A percentile compares a stretch with the other conserved stretches of the same genome.
Evolutionary conservation across 2,797 vertebrate genomes (phyloP).

Genomic region (Chrysolophus pictus): DNA sequence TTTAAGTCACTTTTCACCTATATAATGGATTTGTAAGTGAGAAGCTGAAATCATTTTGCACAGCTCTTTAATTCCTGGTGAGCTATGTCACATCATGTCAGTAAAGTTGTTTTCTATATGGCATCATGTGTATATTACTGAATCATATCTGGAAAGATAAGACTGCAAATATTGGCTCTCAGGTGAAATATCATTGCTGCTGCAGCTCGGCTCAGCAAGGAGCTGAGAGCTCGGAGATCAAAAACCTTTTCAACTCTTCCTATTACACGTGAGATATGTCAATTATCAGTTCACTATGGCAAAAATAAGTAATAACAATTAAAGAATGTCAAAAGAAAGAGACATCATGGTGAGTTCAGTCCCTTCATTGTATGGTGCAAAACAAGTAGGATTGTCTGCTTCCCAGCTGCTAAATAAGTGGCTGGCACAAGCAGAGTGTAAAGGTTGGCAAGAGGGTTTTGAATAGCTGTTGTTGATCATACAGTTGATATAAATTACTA

Average conservation of each 20-base stretch:
- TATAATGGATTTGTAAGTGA: conserved; percentile 55
- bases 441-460: not conserved
- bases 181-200: conserved; percentile 21
- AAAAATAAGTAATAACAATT: not conserved
- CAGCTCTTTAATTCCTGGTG: conserved; percentile 47
- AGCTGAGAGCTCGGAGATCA: not conserved
- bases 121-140: not conserved
- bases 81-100: not conserved
- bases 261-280: not conserved
- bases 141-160: not conserved
- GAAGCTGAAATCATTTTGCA: conserved; percentile 32
- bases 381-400: not conserved
- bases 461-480: not conserved
- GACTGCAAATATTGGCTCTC: not conserved
- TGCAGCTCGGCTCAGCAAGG: not conserved
- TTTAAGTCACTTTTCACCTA: conserved; percentile 57
- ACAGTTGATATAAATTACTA: not conserved
- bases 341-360: not conserved
- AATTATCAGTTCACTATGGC: not conserved
- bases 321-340: not conserved
- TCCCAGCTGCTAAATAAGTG: not conserved
- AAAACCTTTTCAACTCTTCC: not conserved
- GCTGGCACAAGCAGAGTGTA: not conserved
- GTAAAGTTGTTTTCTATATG: not conserved
- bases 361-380: not conserved